Percentiles rank a stretch among this genome's conserved stretches.
These are phyloP conservation scores for Eristalinus aeneus DNA, from an alignment of 2,888 invertebrate species.

Conservation along the genomic window DNA sequence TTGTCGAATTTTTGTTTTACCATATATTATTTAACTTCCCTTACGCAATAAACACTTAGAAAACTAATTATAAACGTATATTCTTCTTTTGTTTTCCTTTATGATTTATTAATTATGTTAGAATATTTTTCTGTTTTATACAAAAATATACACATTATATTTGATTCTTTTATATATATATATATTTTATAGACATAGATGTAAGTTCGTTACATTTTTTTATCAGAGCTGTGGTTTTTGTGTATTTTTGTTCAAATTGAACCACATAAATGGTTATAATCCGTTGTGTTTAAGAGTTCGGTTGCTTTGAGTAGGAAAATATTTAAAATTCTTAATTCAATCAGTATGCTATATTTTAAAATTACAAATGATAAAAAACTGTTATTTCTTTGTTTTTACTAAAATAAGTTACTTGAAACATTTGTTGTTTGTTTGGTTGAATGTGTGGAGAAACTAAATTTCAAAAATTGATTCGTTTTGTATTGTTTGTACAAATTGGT, in stretches of 20 bases:
- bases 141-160: conserved; percentile 67
- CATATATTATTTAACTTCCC: conserved; percentile 22
- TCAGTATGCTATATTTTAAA: conserved; percentile 41
- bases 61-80: conserved; percentile 43
- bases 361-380: conserved; percentile 25
- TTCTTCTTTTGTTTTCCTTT: conserved; percentile 12
- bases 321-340: conserved; percentile 66
- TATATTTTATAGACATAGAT: conserved; percentile 28
- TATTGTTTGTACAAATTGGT: conserved; percentile 67
- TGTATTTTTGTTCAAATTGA: conserved; percentile 37
- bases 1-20: not conserved
- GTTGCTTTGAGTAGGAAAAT: conserved; percentile 60
- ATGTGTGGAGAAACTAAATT: conserved; percentile 48
- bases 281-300: conserved; percentile 13
- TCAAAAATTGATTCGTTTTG: conserved; percentile 47
- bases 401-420: not conserved
- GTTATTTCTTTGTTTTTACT: not conserved
- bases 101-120: conserved; percentile 38
- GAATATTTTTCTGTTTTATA: conserved; percentile 49
- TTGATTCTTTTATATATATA: conserved; percentile 56
- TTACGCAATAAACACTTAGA: conserved; percentile 45
- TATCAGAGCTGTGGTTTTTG: conserved; percentile 18
- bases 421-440: conserved; percentile 22
- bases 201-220: conserved; percentile 23
- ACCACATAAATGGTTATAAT: conserved; percentile 4